Percentiles rank a stretch among this genome's conserved stretches.
Evolutionary conservation across 2,797 vertebrate species (phyloP).

Genomic region (Calcarius lapponicus): DNA sequence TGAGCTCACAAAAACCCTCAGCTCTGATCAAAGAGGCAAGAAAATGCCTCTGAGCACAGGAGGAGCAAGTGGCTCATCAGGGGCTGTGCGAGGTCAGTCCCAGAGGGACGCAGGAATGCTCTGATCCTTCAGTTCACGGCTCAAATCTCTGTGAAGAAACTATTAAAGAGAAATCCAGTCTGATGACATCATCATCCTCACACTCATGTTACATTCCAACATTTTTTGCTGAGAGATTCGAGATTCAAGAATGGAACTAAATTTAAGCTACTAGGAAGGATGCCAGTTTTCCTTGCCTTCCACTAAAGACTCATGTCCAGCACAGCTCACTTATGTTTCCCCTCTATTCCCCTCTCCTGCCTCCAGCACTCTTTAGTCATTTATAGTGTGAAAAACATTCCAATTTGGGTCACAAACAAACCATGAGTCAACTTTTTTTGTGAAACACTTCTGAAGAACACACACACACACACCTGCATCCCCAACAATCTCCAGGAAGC

Average conservation of each 20-base stretch:
- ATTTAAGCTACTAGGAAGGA: background rate
- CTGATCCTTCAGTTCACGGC: background rate
- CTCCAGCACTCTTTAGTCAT: background rate
- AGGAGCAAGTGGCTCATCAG: background rate
- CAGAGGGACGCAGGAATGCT: background rate
- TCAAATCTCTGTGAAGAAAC: background rate
- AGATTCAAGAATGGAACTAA: constrained; percentile 18
- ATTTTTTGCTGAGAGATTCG: background rate
- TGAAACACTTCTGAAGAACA: background rate
- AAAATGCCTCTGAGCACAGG: background rate
- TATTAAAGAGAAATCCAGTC: constrained; percentile 43
- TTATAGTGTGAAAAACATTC: background rate
- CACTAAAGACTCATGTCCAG: background rate
- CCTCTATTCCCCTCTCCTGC: background rate
- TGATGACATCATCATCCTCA: constrained; percentile 38
- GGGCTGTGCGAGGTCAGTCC: background rate
- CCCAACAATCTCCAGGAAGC: background rate
- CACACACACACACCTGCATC: background rate
- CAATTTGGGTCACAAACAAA: background rate
- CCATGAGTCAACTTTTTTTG: background rate
- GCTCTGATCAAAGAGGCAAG: background rate
- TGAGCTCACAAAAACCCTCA: background rate
- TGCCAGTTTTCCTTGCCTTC: background rate
- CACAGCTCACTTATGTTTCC: background rate
- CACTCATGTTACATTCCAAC: constrained; percentile 29